A percentile compares a stretch with the other conserved stretches of the same genome.
Evolutionary conservation across 2,888 invertebrate species (phyloP).

Genomic region (Panzeria rudis): DNA sequence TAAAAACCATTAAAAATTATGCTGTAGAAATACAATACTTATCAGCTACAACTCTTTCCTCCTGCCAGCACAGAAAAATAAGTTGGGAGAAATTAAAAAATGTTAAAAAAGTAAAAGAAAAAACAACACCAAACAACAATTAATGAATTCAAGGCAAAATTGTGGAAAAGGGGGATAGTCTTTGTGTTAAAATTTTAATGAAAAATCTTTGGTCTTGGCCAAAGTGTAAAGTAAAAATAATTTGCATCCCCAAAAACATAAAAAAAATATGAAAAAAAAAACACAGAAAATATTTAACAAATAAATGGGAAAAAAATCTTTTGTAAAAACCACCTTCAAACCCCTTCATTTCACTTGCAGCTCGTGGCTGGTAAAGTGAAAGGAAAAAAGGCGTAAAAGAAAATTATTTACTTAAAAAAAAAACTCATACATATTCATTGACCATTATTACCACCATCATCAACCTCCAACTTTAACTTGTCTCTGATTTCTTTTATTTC

Average conservation of each 20-base stretch:
- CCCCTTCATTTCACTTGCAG: constrained; percentile 22
- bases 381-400: constrained; percentile 22
- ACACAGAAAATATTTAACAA: constrained; percentile 11
- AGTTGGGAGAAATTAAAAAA: constrained; percentile 45
- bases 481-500: constrained; percentile 2
- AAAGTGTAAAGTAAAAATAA: constrained; percentile 52
- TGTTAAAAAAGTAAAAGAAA: constrained; percentile 9
- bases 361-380: constrained; percentile 28
- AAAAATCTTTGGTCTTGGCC: constrained; percentile 67
- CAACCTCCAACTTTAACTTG: background rate
- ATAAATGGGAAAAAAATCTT: constrained; percentile 14
- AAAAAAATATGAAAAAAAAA: background rate
- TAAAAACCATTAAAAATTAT: constrained; percentile 70
- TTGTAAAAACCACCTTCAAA: constrained; percentile 37
- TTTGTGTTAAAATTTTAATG: constrained; percentile 58
- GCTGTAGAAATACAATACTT: constrained; percentile 64
- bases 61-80: background rate
- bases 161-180: constrained; percentile 53
- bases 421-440: constrained; percentile 71
- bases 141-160: constrained; percentile 46
- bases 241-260: constrained; percentile 59
- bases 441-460: constrained; percentile 66
- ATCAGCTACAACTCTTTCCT: constrained; percentile 43
- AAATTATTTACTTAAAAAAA: constrained; percentile 48
- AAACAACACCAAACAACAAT: constrained; percentile 63